Evolutionary conservation across 1,140 invertebrate genomes (phyloP).

Genomic region (Oryzaephilus surinamensis): DNA sequence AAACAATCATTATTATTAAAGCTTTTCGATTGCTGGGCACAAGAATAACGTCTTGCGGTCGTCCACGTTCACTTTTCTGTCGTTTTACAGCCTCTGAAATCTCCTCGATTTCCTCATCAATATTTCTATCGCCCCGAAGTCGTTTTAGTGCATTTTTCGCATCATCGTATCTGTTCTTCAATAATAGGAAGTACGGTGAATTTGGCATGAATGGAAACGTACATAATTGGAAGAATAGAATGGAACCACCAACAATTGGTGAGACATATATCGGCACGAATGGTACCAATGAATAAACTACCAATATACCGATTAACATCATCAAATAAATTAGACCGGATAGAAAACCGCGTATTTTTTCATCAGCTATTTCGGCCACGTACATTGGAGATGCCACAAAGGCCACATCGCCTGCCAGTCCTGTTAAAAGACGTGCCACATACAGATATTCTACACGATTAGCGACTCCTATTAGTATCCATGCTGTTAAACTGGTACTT

Average conservation of each 20-base stretch:
- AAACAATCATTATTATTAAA: slow-evolving; percentile 31
- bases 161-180: slow-evolving; percentile 32
- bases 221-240: slow-evolving; percentile 15
- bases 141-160: slow-evolving; percentile 40
- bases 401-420: slow-evolving; percentile 25
- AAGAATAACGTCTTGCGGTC: slow-evolving; percentile 24
- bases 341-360: slow-evolving; percentile 7
- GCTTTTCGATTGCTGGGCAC: slow-evolving; percentile 26
- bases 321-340: slow-evolving; percentile 23
- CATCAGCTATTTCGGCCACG: slow-evolving; percentile 31
- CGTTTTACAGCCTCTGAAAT: slow-evolving; percentile 28
- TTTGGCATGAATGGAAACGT: slow-evolving; percentile 25
- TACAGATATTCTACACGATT: slow-evolving; percentile 37
- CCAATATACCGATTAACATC: slow-evolving; percentile 26
- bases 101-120: slow-evolving; percentile 37
- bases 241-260: slow-evolving; percentile 18
- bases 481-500: slow-evolving; percentile 49
- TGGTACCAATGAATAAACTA: slow-evolving; percentile 33
- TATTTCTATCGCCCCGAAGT: slow-evolving; percentile 39
- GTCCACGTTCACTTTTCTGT: slow-evolving; percentile 25
- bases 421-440: slow-evolving; percentile 36
- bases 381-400: slow-evolving; percentile 33
- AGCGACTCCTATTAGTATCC: slow-evolving; percentile 45
- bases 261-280: slow-evolving; percentile 15
- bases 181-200: slow-evolving; percentile 24